Conservation (phyloP, 1,140 invertebrate species). For the Leptinotarsa texana region DNA sequence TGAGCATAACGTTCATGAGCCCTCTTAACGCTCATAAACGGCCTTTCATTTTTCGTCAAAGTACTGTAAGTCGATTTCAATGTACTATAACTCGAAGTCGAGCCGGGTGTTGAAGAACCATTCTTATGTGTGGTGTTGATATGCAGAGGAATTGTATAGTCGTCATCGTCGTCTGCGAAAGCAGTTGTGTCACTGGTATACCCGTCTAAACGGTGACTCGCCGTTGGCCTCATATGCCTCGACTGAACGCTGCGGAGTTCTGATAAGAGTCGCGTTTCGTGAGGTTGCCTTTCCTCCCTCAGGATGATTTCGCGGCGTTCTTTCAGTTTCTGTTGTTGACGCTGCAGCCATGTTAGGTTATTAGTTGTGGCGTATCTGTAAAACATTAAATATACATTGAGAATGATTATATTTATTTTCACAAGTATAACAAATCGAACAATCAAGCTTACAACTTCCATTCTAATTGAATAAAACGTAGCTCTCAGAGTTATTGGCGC, state of each 20-base stretch:
- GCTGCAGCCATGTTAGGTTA: conserved; percentile 74
- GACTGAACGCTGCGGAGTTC: conserved; percentile 64
- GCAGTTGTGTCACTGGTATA: conserved; percentile 79
- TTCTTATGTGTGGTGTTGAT: conserved; percentile 61
- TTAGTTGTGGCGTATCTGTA: conserved; percentile 46
- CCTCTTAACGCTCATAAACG: conserved; percentile 67
- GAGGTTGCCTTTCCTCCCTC: conserved; percentile 70
- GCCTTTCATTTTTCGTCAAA: conserved; percentile 58
- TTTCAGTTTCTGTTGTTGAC: conserved; percentile 76
- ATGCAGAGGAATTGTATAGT: conserved; percentile 68
- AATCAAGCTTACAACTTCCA: too few species aligned
- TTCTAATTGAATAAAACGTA: too few species aligned
- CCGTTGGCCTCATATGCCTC: conserved; percentile 55
- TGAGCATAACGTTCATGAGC: conserved; percentile 62
- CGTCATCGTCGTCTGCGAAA: conserved; percentile 71
- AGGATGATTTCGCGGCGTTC: conserved; percentile 68
- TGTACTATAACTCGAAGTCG: conserved; percentile 37
- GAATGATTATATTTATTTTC: too few species aligned
- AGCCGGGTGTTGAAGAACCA: conserved; percentile 33
- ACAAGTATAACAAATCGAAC: too few species aligned
- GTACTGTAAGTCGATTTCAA: conserved; percentile 36
- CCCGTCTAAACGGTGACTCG: conserved; percentile 63
- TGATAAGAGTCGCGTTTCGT: conserved; percentile 66
- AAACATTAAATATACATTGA: background rate
- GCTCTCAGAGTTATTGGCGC: too few species aligned